Conservation (phyloP, 2,888 invertebrate species). For the Craniophora ligustri region DNA sequence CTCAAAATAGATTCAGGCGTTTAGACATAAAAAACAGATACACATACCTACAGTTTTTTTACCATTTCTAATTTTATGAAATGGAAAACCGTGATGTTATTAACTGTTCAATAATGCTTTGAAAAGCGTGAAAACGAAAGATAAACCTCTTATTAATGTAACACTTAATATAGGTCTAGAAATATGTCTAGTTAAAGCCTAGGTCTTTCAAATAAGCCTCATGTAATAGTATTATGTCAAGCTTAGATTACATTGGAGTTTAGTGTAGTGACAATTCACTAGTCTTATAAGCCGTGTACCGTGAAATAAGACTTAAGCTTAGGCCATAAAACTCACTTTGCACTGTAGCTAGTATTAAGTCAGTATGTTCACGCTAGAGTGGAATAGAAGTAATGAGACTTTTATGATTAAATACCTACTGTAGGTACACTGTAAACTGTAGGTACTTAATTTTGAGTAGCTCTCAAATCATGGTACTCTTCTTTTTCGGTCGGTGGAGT, state of each 20-base stretch:
- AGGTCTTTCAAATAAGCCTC: neutral
- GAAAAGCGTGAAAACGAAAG: neutral
- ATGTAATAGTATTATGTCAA: slow-evolving; percentile 2
- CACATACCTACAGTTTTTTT: too few species aligned
- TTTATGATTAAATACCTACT: neutral
- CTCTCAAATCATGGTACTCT: too few species aligned
- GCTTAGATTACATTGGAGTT: slow-evolving; percentile 19
- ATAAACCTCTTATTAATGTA: neutral
- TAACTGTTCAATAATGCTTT: neutral
- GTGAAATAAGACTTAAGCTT: neutral
- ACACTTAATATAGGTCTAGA: neutral
- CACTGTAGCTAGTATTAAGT: neutral
- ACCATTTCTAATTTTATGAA: too few species aligned
- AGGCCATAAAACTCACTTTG: slow-evolving; percentile 2
- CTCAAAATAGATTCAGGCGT: too few species aligned
- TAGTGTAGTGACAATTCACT: slow-evolving; percentile 7
- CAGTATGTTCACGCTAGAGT: neutral
- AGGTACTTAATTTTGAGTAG: too few species aligned
- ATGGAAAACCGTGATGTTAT: too few species aligned
- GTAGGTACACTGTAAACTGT: too few species aligned
- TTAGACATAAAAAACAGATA: too few species aligned
- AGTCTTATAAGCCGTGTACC: neutral
- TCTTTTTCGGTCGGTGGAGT: too few species aligned
- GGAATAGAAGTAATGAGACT: neutral
- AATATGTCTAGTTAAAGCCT: neutral